Percentiles rank a stretch among this genome's conserved stretches.
Conservation (phyloP, 2,113 vertebrate genomes). For the Peromyscus leucopus region DNA sequence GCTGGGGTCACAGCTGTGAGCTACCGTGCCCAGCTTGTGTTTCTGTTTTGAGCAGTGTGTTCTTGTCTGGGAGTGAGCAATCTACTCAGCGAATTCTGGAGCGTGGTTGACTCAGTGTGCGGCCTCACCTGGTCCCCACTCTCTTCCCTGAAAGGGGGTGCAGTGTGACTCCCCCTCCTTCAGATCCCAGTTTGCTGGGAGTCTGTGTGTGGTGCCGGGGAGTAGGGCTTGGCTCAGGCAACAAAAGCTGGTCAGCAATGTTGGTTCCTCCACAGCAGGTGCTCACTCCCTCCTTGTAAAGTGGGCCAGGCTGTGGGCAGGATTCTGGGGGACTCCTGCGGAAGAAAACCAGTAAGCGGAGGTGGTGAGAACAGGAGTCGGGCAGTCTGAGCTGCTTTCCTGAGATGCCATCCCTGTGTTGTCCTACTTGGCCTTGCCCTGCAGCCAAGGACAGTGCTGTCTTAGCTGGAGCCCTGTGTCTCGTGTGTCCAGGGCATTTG, state of each 20-base stretch:
- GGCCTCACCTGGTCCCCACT: background rate
- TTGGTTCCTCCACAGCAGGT: background rate
- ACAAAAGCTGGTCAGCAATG: background rate
- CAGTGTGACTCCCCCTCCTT: background rate
- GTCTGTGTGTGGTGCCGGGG: background rate
- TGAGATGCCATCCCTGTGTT: rapidly evolving
- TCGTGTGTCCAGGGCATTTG: rapidly evolving
- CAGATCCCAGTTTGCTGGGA: background rate
- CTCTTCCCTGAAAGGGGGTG: background rate
- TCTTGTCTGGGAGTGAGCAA: background rate
- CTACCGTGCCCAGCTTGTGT: background rate
- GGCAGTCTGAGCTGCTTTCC: background rate
- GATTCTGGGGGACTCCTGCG: background rate
- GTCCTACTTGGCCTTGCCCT: background rate
- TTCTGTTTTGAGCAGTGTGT: background rate
- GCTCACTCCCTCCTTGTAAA: background rate
- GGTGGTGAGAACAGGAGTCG: background rate
- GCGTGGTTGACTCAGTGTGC: background rate
- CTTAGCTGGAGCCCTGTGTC: rapidly evolving
- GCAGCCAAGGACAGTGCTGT: background rate
- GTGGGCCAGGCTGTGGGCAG: background rate
- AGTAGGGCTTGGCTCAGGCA: background rate
- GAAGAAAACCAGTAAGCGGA: background rate
- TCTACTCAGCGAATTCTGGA: background rate
- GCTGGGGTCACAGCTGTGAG: background rate